A percentile compares a stretch with the other conserved stretches of the same genome.
These are phyloP conservation scores for Chrysochloris asiatica DNA, from an alignment of 2,113 vertebrate species.

Conservation along the genomic window DNA sequence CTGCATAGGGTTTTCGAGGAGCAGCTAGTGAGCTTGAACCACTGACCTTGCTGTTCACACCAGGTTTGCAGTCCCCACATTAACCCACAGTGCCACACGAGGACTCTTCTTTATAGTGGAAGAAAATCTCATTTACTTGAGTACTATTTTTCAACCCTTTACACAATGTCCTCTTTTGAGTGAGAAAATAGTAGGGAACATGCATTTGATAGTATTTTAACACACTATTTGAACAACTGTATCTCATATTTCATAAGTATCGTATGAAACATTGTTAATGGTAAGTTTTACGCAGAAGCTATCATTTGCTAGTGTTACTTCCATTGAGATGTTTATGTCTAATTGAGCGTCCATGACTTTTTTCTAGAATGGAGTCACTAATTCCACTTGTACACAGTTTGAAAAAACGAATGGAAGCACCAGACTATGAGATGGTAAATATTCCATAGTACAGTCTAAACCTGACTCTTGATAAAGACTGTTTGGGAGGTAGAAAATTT, in stretches of 20 bases:
- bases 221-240: slow-evolving; percentile 22
- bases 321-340: neutral
- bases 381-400: slow-evolving; percentile 90
- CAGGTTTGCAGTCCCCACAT: too few species aligned
- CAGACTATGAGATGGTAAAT: slow-evolving; percentile 96
- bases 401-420: slow-evolving; percentile 88
- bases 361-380: slow-evolving; percentile 91
- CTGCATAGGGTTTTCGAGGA: too few species aligned
- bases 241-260: slow-evolving; percentile 11
- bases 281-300: neutral
- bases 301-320: neutral
- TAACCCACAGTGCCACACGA: too few species aligned
- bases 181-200: slow-evolving; percentile 4
- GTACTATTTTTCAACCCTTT: neutral
- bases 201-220: slow-evolving; percentile 35
- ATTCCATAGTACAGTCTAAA: slow-evolving; percentile 12
- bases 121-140: neutral
- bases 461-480: slow-evolving; percentile 34
- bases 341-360: slow-evolving; percentile 30
- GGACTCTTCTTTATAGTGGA: neutral
- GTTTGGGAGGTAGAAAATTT: neutral
- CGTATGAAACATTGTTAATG: neutral
- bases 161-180: neutral
- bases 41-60: too few species aligned
- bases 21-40: too few species aligned